A percentile compares a stretch with the other conserved stretches of the same genome.
Evolutionary conservation across 2,888 invertebrate species (phyloP).

Genomic region (Euphydryas editha): DNA sequence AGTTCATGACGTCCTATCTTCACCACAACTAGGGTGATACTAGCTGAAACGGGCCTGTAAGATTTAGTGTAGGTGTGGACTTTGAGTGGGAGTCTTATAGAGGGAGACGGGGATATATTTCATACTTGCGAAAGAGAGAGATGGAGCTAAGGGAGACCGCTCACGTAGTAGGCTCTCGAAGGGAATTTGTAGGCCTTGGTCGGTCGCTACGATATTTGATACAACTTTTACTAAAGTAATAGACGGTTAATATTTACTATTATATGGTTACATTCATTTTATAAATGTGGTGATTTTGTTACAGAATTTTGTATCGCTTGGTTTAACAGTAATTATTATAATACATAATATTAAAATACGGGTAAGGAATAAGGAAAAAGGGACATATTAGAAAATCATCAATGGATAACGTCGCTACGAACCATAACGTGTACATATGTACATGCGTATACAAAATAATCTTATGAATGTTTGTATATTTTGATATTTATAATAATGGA

Average conservation of each 20-base stretch:
- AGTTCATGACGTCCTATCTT: slow-evolving; percentile 48
- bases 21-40: slow-evolving; percentile 59
- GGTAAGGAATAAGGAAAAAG: no score
- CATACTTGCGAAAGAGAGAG: slow-evolving; percentile 48
- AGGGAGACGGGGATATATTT: slow-evolving; percentile 51
- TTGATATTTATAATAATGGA: no score
- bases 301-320: background rate
- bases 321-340: background rate
- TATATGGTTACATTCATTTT: slow-evolving; percentile 1
- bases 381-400: no score
- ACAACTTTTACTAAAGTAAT: slow-evolving; percentile 30
- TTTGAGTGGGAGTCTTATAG: slow-evolving; percentile 67
- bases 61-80: slow-evolving; percentile 56
- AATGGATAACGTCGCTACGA: no score
- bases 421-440: no score
- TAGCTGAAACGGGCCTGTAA: slow-evolving; percentile 72
- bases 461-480: no score
- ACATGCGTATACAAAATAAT: no score
- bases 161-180: slow-evolving; percentile 64
- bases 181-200: slow-evolving; percentile 75
- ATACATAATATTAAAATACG: background rate
- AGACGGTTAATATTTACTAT: slow-evolving; percentile 15
- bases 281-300: background rate
- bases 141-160: slow-evolving; percentile 53
- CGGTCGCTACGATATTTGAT: slow-evolving; percentile 49